phyloP scores from a whole-genome alignment of 1,140 invertebrate genomes.

The Araneus ventricosus region DNA sequence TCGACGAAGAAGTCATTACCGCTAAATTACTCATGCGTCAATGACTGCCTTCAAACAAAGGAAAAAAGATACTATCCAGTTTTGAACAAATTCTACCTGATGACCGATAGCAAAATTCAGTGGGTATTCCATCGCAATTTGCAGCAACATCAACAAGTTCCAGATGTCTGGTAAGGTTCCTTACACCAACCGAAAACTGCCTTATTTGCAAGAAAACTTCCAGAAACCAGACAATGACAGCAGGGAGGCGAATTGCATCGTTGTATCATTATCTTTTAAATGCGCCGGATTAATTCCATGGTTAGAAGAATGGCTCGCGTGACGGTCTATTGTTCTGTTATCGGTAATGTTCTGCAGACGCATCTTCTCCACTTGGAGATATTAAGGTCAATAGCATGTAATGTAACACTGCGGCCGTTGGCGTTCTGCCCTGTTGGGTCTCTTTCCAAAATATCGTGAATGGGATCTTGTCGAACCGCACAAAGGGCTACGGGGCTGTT shows the following conservation, averaged over 20 bases:
- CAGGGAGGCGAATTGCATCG: not conserved
- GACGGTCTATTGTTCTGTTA: conserved; percentile 38
- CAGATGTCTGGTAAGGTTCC: not conserved
- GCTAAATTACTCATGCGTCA: not conserved
- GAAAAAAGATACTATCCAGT: not conserved
- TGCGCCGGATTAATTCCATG: conserved; percentile 39
- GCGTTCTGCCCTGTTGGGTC: not conserved
- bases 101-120: not conserved
- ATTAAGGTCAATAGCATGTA: conserved; percentile 70
- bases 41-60: not conserved
- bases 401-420: conserved; percentile 25
- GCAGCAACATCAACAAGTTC: not conserved
- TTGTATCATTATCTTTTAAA: conserved; percentile 45
- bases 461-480: not conserved
- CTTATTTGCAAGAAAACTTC: not conserved
- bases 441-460: not conserved
- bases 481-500: not conserved
- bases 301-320: conserved; percentile 34
- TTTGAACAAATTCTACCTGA: not conserved
- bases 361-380: conserved; percentile 34
- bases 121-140: not conserved
- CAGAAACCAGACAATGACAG: not conserved
- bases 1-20: not conserved
- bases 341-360: conserved; percentile 43
- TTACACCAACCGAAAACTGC: not conserved